Percentiles rank a stretch among this genome's conserved stretches.
Conservation (phyloP, 1,140 invertebrate species). For the Stratiolaelaps scimitus region DNA sequence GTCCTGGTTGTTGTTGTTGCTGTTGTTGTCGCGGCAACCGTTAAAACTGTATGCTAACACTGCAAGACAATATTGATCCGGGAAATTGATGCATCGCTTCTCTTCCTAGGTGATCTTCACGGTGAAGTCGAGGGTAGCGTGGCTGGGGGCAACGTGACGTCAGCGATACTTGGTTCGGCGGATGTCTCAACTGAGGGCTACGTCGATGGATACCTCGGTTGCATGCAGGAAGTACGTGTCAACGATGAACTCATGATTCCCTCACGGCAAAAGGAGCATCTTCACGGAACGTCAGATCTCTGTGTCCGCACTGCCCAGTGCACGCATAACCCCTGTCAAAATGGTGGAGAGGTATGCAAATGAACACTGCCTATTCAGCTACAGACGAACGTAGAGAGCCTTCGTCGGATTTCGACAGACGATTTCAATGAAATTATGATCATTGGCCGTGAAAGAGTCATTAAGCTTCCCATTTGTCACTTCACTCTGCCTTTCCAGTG, state of each 20-base stretch:
- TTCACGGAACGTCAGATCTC: constrained; percentile 10
- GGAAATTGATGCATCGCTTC: background rate
- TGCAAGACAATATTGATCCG: background rate
- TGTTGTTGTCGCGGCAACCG: background rate
- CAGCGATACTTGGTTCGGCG: background rate
- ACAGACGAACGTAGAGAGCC: background rate
- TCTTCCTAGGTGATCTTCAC: background rate
- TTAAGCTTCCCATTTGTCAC: too few relatives aligned
- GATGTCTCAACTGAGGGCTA: background rate
- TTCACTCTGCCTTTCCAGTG: background rate
- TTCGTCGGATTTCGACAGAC: too few relatives aligned
- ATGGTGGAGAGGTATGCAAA: constrained; percentile 10
- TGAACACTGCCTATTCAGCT: background rate
- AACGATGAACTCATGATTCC: constrained; percentile 26
- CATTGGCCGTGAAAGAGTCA: too few relatives aligned
- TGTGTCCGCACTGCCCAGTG: constrained; percentile 8
- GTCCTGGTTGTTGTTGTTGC: too few relatives aligned
- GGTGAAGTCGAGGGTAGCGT: constrained; percentile 3
- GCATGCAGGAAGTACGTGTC: constrained; percentile 27
- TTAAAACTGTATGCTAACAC: background rate
- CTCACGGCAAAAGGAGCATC: background rate
- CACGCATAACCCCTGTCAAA: constrained; percentile 4
- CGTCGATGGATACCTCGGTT: constrained; percentile 9
- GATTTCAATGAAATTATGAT: too few relatives aligned
- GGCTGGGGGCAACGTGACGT: constrained; percentile 1